phyloP scores from a whole-genome alignment of 2,888 invertebrate species.

The Atherix ibis region DNA sequence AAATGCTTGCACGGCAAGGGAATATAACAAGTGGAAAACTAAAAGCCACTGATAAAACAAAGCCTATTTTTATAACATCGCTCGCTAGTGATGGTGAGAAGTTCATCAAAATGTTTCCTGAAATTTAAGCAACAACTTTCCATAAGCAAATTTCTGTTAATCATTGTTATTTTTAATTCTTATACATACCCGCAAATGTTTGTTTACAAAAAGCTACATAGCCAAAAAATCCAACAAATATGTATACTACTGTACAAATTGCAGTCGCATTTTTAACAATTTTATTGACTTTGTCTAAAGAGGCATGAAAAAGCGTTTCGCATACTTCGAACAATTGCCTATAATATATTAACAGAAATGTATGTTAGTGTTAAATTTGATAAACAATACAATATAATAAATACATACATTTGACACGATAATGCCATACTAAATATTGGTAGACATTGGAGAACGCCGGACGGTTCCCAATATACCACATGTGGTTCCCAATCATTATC shows the following conservation, averaged over 20 bases:
- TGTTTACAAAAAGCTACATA: constrained; percentile 70
- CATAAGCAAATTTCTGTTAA: too few species aligned
- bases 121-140: too few species aligned
- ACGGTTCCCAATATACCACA: constrained; percentile 65
- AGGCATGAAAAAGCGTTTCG: constrained; percentile 73
- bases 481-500: constrained; percentile 56
- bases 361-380: too few species aligned
- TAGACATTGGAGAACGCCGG: constrained; percentile 76
- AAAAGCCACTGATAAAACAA: constrained; percentile 85
- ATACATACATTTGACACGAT: constrained; percentile 82
- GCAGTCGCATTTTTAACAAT: constrained; percentile 80
- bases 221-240: constrained; percentile 84
- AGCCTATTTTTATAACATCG: constrained; percentile 85
- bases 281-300: constrained; percentile 74
- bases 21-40: constrained; percentile 95
- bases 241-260: constrained; percentile 79
- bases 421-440: constrained; percentile 95
- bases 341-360: too few species aligned
- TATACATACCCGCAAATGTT: constrained; percentile 48
- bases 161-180: too few species aligned
- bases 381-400: not conserved
- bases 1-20: constrained; percentile 85
- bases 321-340: constrained; percentile 87
- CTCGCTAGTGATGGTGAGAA: constrained; percentile 67
- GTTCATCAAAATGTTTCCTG: constrained; percentile 80